Evolutionary conservation across 2,113 vertebrate genomes (phyloP).

Genomic region (Cariama cristata): DNA sequence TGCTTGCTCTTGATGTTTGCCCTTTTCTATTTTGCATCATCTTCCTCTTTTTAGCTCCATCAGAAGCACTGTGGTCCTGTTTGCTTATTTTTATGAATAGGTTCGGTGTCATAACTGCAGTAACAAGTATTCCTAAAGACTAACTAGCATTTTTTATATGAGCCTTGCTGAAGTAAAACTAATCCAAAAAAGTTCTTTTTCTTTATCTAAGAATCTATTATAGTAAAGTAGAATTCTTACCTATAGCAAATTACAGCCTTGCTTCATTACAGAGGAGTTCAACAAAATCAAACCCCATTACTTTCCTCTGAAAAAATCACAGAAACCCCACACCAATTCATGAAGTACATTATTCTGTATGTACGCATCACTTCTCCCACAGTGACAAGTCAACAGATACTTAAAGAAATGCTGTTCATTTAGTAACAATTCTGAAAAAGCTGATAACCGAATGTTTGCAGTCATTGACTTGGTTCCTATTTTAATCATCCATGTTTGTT

Average conservation of each 20-base stretch:
- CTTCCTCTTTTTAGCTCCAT: not conserved
- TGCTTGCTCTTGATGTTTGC: not conserved
- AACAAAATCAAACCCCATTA: not conserved
- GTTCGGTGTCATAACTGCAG: not conserved
- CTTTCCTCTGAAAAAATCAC: not conserved
- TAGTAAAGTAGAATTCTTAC: not conserved
- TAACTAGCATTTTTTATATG: not conserved
- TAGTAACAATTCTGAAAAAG: not conserved
- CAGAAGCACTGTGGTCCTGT: not conserved
- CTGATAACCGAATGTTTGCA: not conserved
- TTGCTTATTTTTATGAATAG: not conserved
- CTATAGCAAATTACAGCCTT: not conserved
- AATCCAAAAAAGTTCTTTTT: no score
- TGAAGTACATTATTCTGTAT: accelerated
- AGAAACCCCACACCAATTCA: not conserved
- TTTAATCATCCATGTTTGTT: not conserved
- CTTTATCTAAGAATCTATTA: not conserved
- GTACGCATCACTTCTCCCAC: not conserved
- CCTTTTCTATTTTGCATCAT: not conserved
- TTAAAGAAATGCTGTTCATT: not conserved
- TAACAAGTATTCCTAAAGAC: not conserved
- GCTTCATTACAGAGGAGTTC: not conserved
- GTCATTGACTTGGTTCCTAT: not conserved
- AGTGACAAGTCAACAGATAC: not conserved
- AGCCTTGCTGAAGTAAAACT: not conserved